These are phyloP conservation scores for Epinotia demarniana DNA, from an alignment of 2,888 invertebrate species.

Conservation along the genomic window DNA sequence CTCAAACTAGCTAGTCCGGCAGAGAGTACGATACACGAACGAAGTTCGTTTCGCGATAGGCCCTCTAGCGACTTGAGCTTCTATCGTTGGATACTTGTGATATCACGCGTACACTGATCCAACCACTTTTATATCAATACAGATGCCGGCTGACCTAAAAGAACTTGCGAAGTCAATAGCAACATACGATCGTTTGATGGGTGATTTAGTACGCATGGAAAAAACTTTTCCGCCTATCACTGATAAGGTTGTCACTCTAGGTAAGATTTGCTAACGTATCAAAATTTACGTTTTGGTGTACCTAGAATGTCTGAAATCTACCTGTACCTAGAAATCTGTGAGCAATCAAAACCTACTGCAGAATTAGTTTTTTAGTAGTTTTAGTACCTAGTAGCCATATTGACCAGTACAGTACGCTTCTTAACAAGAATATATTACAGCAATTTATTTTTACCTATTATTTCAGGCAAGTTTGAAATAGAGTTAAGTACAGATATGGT, in stretches of 20 bases:
- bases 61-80: too few species aligned
- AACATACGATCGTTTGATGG: conserved; percentile 87
- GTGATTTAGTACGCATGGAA: conserved; percentile 87
- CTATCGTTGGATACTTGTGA: too few species aligned
- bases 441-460: neutral
- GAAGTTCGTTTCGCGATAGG: too few species aligned
- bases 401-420: neutral
- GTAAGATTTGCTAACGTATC: conserved; percentile 63
- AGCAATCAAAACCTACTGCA: too few species aligned
- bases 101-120: neutral
- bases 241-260: conserved; percentile 89
- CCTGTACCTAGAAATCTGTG: too few species aligned
- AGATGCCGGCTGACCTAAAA: conserved; percentile 89
- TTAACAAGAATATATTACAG: neutral
- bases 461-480: conserved; percentile 88
- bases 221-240: conserved; percentile 89
- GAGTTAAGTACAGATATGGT: conserved; percentile 86
- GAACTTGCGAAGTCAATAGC: conserved; percentile 89
- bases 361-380: too few species aligned
- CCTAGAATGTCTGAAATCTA: too few species aligned
- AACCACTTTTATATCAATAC: conserved; percentile 52
- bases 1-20: too few species aligned
- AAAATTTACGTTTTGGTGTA: neutral
- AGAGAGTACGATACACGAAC: too few species aligned
- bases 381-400: too few species aligned